Percentiles rank a stretch among this genome's conserved stretches.
Evolutionary conservation across 2,113 vertebrate species (phyloP).

Genomic region (Scortum barcoo): DNA sequence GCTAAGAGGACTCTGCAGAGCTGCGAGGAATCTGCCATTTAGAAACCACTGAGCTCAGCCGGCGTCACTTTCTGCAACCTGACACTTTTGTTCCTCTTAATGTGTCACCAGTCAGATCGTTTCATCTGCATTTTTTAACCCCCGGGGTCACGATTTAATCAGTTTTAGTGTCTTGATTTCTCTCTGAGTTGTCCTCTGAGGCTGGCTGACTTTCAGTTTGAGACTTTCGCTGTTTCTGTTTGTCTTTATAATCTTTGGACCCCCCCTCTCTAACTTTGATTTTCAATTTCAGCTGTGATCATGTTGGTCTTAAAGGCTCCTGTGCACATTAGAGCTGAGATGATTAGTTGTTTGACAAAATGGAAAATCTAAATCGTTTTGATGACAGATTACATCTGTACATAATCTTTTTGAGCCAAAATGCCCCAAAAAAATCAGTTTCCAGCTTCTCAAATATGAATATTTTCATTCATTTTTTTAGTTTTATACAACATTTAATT

Average conservation of each 20-base stretch:
- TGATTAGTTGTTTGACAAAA: background rate
- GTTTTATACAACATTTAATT: background rate
- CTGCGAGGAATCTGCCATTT: slow-evolving; percentile 70
- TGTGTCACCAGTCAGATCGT: background rate
- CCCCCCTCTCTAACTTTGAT: background rate
- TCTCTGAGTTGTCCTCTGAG: background rate
- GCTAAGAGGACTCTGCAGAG: slow-evolving; percentile 69
- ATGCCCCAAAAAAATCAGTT: background rate
- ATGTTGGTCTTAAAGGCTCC: background rate
- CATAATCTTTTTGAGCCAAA: background rate
- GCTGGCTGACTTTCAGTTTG: background rate
- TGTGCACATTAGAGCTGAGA: background rate
- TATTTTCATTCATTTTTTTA: background rate
- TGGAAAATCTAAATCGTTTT: too few species aligned
- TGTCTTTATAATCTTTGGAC: background rate
- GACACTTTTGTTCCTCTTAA: slow-evolving; percentile 19
- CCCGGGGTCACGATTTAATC: background rate
- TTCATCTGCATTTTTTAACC: background rate
- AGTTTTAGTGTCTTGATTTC: background rate
- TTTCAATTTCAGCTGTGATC: background rate
- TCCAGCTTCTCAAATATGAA: background rate
- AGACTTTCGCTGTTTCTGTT: background rate
- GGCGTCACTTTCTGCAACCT: slow-evolving; percentile 15
- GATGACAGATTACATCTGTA: too few species aligned
- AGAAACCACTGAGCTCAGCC: background rate